Conservation (phyloP, 2,888 invertebrate genomes). For the Gerris lacustris region DNA sequence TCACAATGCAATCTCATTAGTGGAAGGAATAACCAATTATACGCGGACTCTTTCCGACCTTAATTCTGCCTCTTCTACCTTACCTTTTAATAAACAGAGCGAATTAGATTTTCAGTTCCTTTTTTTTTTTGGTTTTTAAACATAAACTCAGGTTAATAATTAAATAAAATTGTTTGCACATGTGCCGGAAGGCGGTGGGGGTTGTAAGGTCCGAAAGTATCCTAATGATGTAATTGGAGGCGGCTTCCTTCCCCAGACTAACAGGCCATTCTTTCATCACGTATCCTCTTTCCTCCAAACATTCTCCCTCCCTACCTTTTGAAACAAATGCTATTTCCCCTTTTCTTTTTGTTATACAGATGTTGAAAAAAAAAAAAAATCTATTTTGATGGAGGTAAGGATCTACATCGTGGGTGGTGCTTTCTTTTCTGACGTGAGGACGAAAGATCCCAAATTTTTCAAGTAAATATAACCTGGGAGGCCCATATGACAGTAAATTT, state of each 20-base stretch:
- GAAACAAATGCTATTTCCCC: no score
- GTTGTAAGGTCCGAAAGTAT: conserved; percentile 1
- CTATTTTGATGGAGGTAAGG: no score
- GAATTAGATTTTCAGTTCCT: no score
- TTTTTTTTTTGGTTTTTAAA: no score
- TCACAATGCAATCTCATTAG: conserved; percentile 5
- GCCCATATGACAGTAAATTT: no score
- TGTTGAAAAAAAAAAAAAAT: not conserved
- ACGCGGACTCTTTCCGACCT: not conserved
- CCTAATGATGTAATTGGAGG: conserved; percentile 1
- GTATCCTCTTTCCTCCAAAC: not conserved
- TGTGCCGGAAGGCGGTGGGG: not conserved
- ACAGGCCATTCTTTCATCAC: not conserved
- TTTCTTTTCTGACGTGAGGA: no score
- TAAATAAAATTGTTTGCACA: not conserved
- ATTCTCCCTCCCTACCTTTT: not conserved
- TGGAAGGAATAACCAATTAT: conserved; percentile 1
- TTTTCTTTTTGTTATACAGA: not conserved
- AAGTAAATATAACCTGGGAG: no score
- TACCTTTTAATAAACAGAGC: no score
- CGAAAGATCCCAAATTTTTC: no score
- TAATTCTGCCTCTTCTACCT: not conserved
- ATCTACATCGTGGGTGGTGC: no score
- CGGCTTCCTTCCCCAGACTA: not conserved
- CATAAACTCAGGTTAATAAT: not conserved